Evolutionary conservation across 2,888 invertebrate species (phyloP), one percentile per base, ranked within the genome.

Genomic region (Heptascelio sp.): DNA sequence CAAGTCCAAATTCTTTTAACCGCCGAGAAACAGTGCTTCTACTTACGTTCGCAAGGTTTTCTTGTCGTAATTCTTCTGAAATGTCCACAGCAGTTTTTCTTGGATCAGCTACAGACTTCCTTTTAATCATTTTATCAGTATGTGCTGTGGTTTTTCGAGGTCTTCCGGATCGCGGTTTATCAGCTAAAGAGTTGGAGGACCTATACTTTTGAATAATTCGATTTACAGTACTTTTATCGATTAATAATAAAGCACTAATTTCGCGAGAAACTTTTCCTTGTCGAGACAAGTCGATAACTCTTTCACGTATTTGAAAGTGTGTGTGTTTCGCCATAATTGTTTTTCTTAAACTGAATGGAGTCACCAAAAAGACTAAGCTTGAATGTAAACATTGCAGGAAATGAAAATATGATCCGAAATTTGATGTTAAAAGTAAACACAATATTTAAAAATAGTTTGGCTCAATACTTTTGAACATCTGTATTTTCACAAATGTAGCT

Each of bases 41-140:
- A 57, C 65, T 65, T 26, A 75, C 23, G 15, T 57, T 26, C 13
- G 55, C 75, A n/a, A 75, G 26, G 8, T 55, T 75, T 75, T 75
- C 43, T 21, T 75, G 26, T 9, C 65, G n/a, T 21, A 75, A 4
- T 65, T 75, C 65, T 43, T 23, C 3, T n/a, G 46, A 40, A 46
- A 75, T 75, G 4, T 57, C 34, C 9, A 57, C 57, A 30, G 55
- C 57, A 34, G 26, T 57, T 23, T 75, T 73, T 57, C 57, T 75
- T 17, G 57, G 64, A 62, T 75, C 65, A 21, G 30, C n/a, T n/a
- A 65, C 34, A 17, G 64, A 53, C 23, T 75, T 75, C 15, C 75
- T 30, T 57, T 62, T 62, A 40, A 72, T 62, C 0, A 53, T 15
- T 53, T 72, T 51, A 49, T 62, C 49, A 9, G 21, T 25, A 43